Conservation (phyloP, 2,113 vertebrate species). For the Laticauda colubrina region DNA sequence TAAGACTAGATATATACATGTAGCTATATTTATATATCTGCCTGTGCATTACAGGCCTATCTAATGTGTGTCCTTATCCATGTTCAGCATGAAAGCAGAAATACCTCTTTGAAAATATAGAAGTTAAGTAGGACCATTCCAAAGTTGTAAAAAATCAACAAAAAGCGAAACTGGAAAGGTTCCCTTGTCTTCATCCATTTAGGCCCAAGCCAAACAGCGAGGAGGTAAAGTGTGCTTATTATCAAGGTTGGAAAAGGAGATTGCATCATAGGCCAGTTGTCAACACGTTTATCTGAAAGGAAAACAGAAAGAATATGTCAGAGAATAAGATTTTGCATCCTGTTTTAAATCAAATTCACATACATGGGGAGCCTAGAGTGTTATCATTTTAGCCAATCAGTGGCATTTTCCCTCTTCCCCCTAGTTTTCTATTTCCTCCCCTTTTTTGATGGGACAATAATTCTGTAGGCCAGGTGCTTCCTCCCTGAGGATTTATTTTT, state of each 20-base stretch:
- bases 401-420: background rate
- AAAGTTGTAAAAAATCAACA: conserved; percentile 97
- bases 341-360: conserved; percentile 8
- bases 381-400: background rate
- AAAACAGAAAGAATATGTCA: conserved; percentile 47
- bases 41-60: background rate
- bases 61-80: background rate
- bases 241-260: conserved; percentile 90
- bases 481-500: no score
- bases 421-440: background rate
- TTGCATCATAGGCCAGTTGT: conserved; percentile 96
- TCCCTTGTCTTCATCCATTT: conserved; percentile 96
- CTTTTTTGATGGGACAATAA: background rate
- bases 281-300: conserved; percentile 91
- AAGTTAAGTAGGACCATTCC: conserved; percentile 98
- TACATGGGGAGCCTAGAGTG: background rate
- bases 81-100: conserved; percentile 21
- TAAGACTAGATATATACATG: background rate
- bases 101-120: conserved; percentile 98
- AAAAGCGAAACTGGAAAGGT: conserved; percentile 90
- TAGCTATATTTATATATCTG: background rate
- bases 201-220: conserved; percentile 95
- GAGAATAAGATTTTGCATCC: background rate
- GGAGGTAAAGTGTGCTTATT: conserved; percentile 93
- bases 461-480: background rate